phyloP scores from a whole-genome alignment of 1,140 invertebrate species.

The Zaprionus africanus region DNA sequence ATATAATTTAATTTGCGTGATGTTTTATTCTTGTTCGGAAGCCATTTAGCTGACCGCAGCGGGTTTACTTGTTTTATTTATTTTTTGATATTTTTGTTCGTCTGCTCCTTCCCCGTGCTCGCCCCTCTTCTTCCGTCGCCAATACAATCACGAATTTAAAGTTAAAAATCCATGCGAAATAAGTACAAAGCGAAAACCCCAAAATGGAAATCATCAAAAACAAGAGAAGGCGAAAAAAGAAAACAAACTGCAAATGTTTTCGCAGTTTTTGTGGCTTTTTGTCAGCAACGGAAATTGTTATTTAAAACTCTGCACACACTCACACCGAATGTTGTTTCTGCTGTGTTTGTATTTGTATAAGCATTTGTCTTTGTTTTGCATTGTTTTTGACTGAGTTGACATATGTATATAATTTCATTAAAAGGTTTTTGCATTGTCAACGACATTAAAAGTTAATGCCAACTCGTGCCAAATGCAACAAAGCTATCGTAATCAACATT shows the following conservation, averaged over 20 bases:
- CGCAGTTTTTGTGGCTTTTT: conserved; percentile 48
- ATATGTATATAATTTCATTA: conserved; percentile 73
- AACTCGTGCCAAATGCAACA: conserved; percentile 21
- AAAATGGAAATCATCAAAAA: conserved; percentile 48
- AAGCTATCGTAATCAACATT: conserved; percentile 39
- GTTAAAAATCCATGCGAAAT: conserved; percentile 68
- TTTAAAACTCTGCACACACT: conserved; percentile 53
- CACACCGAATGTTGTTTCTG: background rate
- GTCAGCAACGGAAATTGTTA: conserved; percentile 65
- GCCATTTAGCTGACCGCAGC: conserved; percentile 66
- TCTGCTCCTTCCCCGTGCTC: background rate
- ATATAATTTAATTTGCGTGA: conserved; percentile 62
- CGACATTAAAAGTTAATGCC: conserved; percentile 53
- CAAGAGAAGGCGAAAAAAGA: conserved; percentile 17
- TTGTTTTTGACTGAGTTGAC: conserved; percentile 15
- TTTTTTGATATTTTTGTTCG: conserved; percentile 12
- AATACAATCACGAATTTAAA: conserved; percentile 45
- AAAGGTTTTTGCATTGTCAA: conserved; percentile 49
- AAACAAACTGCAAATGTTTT: conserved; percentile 22
- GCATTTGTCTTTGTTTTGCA: conserved; percentile 24
- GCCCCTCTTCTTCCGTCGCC: background rate
- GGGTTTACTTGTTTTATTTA: background rate
- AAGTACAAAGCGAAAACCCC: conserved; percentile 42
- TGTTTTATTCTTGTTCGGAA: conserved; percentile 42
- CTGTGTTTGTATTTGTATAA: background rate